Evolutionary conservation across 2,888 invertebrate genomes (phyloP).

Genomic region (Orthonychiurus folsomi): DNA sequence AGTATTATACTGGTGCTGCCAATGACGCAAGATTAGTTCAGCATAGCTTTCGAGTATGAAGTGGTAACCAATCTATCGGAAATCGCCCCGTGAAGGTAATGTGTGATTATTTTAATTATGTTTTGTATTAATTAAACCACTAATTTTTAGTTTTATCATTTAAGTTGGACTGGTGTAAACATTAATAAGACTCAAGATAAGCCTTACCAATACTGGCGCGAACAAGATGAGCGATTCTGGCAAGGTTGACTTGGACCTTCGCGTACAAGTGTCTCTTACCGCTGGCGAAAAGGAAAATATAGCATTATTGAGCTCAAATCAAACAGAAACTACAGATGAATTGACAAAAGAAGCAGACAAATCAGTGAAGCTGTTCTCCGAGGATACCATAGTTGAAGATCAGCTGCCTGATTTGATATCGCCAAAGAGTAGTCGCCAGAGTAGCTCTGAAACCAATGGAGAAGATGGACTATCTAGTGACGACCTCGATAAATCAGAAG

Average conservation of each 20-base stretch:
- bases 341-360: not conserved
- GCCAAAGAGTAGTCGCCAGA: not conserved
- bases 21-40: too few relatives aligned
- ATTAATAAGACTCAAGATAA: too few relatives aligned
- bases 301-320: not conserved
- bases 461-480: not conserved
- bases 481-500: not conserved
- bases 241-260: not conserved
- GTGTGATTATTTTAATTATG: too few relatives aligned
- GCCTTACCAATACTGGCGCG: too few relatives aligned
- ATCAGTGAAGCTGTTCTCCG: not conserved
- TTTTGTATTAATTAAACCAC: too few relatives aligned
- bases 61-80: too few relatives aligned
- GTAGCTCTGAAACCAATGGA: not conserved
- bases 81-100: too few relatives aligned
- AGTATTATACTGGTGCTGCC: too few relatives aligned
- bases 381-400: not conserved
- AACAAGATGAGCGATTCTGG: not conserved
- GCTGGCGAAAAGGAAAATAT: not conserved
- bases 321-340: not conserved
- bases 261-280: not conserved
- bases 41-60: too few relatives aligned
- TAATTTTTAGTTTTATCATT: too few relatives aligned
- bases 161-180: too few relatives aligned
- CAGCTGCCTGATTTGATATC: not conserved